Base-by-base conservation (phyloP, 2,888 invertebrate species). In the Pilophorus perplexus region DNA sequence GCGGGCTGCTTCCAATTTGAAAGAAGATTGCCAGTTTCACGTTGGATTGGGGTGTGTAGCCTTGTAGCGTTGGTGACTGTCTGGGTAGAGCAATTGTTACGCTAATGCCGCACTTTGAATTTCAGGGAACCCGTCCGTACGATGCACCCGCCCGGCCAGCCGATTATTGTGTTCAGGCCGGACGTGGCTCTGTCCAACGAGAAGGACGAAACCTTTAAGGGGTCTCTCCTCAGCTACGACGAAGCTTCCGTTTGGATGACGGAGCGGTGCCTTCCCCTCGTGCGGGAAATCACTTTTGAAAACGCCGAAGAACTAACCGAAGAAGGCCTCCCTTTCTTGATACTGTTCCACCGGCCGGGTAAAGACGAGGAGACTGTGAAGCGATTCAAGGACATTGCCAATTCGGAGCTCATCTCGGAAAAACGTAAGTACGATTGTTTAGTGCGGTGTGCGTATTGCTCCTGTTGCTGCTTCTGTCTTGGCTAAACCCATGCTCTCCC, bases 251-350 rank as follows among this genome's bases (percentile, higher is more conserved):
- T 73, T 68, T 98, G 98, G 98, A 83, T 89, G 0, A 86, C 89
- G 69, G 90, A 93, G 72, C 93, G 92, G 75, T 99, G 99, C 77
- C 90, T 98, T 38, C 97, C 99, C 0, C 80, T 98, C 12, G 98
- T 99, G 0, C 83, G 99, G 64, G 98, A 99, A 79, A 99, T 99
- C 68, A 99, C 98, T 0, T 99, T 99, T 79, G 97, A 98, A 79
- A 99, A 99, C 82, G 99, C 99, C 1, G 99, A 99, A 79, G 98
- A 98, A 78, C 79, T 98, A 22, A 98, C 98, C 0, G 98, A 98
- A 78, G 99, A 99, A 80, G 98, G 98, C 28, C 79, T 99, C 74
- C 99, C 99, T 3, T 99, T 99, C 81, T 82, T 99, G 37, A 98
- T 99, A 72, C 80, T 99, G 42, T 99, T 99, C 80, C 93, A 99